Base-by-base conservation (phyloP, 1,140 invertebrate genomes). In the Drosophila albomicans region DNA sequence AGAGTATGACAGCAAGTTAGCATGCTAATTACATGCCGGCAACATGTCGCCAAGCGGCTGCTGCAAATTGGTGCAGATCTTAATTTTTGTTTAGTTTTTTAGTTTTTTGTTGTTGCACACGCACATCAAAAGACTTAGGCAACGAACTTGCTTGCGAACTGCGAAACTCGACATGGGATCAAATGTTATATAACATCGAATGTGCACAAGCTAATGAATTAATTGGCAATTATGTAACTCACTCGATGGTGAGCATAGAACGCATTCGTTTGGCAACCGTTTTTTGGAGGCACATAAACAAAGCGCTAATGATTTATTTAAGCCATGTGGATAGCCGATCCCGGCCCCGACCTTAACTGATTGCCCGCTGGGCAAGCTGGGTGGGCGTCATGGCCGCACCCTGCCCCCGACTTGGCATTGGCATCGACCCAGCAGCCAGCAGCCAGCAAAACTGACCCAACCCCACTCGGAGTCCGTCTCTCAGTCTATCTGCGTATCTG, bases 271-370 rank as follows among this genome's bases (percentile, higher is more conserved):
- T 56, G 72, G 59, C 61, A 67, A 73, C 45, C 45, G 52, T 75
- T 78, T 58, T 75, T 78, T 15, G 46, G 54, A 32, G 61, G 59
- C 66, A 25, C 54, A 65, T 51, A 76, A 79, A 67, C 71, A 82
- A 79, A 68, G 59, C 77, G 78, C 75, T 88, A 88, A 88, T 88
- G 85, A 88, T 88, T 89, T 89, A 89, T 89, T 89, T 90, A 85
- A 89, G 64, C 71, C 85, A 79, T 64, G 81, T 56, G 77, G 77
- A 71, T 69, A 74, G 73, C 56, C 25, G 51, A 54, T 57, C 41
- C 52, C 61, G 65, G 64, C 67, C 46, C 65, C 49, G 49, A 82
- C 58, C 62, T 54, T 64, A 76, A 76, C 75, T 74, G 85, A 89
- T 88, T 88, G 81, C 78, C 85, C 81, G 80, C 62, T 78, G 85